These are phyloP conservation scores for Stramonita haemastoma DNA, from an alignment of 2,888 invertebrate species.

Conservation along the genomic window DNA sequence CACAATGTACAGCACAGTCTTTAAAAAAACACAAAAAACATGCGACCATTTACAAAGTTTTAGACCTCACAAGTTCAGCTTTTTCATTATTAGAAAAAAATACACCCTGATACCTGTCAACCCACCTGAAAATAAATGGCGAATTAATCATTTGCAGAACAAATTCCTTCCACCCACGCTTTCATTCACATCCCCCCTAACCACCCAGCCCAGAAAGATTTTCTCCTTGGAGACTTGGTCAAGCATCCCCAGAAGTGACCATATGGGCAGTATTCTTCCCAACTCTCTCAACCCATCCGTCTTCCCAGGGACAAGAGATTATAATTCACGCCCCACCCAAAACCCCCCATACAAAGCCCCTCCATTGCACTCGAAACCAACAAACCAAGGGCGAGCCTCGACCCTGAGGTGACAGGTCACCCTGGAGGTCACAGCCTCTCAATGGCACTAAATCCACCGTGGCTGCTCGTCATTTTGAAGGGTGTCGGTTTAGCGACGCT, in stretches of 20 bases:
- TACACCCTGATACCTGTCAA: no score
- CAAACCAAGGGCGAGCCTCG: no score
- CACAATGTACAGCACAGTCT: no score
- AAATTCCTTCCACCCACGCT: neutral
- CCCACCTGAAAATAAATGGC: no score
- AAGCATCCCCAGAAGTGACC: neutral
- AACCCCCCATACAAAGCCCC: no score
- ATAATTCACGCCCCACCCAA: no score
- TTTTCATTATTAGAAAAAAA: no score
- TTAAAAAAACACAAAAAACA: no score
- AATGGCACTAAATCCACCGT: neutral
- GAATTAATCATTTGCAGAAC: neutral
- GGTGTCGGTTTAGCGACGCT: neutral
- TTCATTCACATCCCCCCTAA: neutral
- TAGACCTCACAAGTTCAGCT: no score
- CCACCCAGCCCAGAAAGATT: neutral
- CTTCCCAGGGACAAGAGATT: neutral
- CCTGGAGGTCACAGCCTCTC: neutral
- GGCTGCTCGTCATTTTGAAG: neutral
- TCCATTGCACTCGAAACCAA: no score
- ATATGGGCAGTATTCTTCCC: conserved; percentile 7
- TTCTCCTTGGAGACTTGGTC: neutral
- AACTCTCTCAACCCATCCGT: neutral
- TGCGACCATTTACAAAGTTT: no score
- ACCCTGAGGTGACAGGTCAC: neutral